phyloP scores from a whole-genome alignment of 1,140 invertebrate genomes.

The Drosophila orosa region DNA sequence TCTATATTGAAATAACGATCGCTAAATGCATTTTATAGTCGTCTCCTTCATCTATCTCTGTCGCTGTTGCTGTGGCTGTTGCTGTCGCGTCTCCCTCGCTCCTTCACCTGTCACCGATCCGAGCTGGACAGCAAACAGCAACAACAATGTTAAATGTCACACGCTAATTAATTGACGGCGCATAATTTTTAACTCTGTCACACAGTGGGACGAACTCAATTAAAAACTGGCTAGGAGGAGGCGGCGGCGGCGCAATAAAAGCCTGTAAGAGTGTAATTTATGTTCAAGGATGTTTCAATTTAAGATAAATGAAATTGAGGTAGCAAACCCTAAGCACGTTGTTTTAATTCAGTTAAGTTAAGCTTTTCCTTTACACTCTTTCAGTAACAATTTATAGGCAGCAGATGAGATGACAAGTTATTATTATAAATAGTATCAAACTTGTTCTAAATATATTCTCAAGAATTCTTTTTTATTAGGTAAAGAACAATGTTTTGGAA shows the following conservation, averaged over 20 bases:
- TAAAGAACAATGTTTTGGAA: no score
- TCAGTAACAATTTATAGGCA: no score
- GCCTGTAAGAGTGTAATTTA: background rate
- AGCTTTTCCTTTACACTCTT: no score
- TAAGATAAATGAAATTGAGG: background rate
- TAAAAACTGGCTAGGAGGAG: conserved; percentile 10
- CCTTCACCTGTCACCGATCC: conserved; percentile 31
- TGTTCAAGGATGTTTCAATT: background rate
- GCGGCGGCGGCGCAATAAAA: background rate
- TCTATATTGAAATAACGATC: conserved; percentile 77
- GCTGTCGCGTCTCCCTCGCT: conserved; percentile 1
- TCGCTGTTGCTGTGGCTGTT: background rate
- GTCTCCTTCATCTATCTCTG: conserved; percentile 31
- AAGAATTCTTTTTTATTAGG: no score
- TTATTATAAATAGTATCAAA: no score
- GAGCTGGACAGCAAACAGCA: conserved; percentile 46
- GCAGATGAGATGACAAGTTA: no score
- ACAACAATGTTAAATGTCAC: conserved; percentile 70
- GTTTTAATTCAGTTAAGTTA: background rate
- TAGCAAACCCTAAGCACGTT: background rate
- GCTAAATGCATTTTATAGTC: conserved; percentile 78
- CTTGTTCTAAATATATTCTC: no score
- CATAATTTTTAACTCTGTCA: conserved; percentile 41
- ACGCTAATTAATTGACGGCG: conserved; percentile 72
- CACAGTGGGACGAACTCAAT: conserved; percentile 45